Conservation (phyloP, 1,140 invertebrate genomes). For the Papilio polytes region DNA sequence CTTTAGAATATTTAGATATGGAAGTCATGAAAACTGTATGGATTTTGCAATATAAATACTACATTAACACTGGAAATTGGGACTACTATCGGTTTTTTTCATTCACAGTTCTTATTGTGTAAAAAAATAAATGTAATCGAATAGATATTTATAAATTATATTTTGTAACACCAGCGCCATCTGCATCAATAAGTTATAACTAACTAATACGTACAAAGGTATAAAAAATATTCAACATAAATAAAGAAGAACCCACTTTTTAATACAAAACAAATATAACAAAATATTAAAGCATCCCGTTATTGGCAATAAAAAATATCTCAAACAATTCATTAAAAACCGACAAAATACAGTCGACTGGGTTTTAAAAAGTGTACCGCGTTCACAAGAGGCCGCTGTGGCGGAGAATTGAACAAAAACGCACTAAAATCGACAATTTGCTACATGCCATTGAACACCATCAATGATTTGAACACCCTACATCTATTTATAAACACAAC, state of each 20-base stretch:
- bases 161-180: neutral
- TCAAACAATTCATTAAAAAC: slow-evolving; percentile 43
- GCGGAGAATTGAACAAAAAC: slow-evolving; percentile 53
- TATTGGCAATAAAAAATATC: neutral
- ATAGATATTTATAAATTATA: neutral
- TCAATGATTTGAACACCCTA: slow-evolving; percentile 72
- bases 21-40: too few species aligned
- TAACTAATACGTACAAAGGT: neutral
- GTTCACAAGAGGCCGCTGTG: slow-evolving; percentile 16
- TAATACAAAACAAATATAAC: slow-evolving; percentile 28
- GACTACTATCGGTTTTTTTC: too few species aligned
- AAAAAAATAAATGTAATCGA: too few species aligned
- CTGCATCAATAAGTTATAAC: neutral
- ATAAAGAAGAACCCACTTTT: neutral
- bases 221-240: neutral
- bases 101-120: too few species aligned
- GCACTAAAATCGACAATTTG: slow-evolving; percentile 76
- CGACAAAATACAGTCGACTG: slow-evolving; percentile 58
- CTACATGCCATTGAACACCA: slow-evolving; percentile 76
- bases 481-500: slow-evolving; percentile 45
- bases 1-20: neutral
- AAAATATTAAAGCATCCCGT: slow-evolving; percentile 40
- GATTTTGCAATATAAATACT: too few species aligned
- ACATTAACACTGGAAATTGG: too few species aligned
- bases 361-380: slow-evolving; percentile 51